Percentiles rank a stretch among this genome's conserved stretches.
Evolutionary conservation across 2,888 invertebrate species (phyloP).

Genomic region (Mayetiola destructor): DNA sequence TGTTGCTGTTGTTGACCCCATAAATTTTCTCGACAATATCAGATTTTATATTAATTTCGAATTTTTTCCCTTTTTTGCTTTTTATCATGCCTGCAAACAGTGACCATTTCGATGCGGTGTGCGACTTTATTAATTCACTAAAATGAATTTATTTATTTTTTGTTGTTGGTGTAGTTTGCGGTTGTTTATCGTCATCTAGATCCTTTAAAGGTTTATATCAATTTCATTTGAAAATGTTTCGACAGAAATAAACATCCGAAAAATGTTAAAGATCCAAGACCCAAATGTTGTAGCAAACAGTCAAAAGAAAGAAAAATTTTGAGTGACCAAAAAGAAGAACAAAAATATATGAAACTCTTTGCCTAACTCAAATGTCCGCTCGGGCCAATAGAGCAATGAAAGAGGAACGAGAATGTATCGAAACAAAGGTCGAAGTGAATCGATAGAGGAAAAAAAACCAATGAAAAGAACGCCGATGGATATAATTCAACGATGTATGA

Average conservation of each 20-base stretch:
- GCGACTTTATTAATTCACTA: background rate
- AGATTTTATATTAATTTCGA: slow-evolving; percentile 13
- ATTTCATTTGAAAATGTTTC: too few species aligned
- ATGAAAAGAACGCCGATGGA: too few species aligned
- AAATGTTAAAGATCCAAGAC: too few species aligned
- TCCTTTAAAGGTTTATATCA: too few species aligned
- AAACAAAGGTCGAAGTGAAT: background rate
- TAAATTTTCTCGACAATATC: slow-evolving; percentile 13
- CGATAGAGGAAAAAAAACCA: background rate
- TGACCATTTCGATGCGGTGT: background rate
- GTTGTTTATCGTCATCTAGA: too few species aligned
- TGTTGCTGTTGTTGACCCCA: slow-evolving; percentile 3
- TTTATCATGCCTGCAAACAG: too few species aligned
- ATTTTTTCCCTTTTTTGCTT: background rate
- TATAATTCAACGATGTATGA: too few species aligned
- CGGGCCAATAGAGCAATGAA: too few species aligned
- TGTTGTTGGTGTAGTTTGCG: too few species aligned
- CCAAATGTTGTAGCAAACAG: background rate
- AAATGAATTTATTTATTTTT: background rate
- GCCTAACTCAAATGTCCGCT: background rate
- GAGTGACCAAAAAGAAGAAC: background rate
- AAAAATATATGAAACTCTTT: background rate
- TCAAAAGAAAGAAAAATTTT: background rate
- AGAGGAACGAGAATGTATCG: background rate
- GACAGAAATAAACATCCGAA: background rate